Conservation (phyloP, 2,113 vertebrate genomes). For the Gobius niger region DNA sequence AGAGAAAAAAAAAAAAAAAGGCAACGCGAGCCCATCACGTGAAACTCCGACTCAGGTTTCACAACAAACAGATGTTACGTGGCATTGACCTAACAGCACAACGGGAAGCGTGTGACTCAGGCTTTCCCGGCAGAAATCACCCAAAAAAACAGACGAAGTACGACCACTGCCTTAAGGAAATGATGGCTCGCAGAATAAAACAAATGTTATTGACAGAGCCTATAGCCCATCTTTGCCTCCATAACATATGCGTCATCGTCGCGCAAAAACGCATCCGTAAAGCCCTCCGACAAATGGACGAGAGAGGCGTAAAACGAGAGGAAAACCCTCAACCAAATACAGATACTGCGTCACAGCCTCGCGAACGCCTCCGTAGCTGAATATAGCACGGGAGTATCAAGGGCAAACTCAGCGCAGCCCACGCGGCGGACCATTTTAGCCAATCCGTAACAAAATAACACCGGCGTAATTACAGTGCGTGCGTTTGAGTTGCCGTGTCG, state of each 20-base stretch:
- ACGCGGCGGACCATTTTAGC: constrained; percentile 16
- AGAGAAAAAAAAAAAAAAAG: constrained; percentile 76
- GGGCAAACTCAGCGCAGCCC: constrained; percentile 49
- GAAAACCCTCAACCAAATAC: constrained; percentile 62
- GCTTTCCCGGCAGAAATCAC: constrained; percentile 20
- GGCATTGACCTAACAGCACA: constrained; percentile 65
- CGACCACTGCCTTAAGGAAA: neutral
- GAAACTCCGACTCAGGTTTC: constrained; percentile 82
- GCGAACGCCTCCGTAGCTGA: constrained; percentile 66
- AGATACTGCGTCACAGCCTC: constrained; percentile 59
- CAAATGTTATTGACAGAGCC: neutral
- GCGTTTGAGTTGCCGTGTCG: neutral
- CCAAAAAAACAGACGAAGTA: constrained; percentile 7
- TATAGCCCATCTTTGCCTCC: constrained; percentile 29
- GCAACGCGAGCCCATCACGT: constrained; percentile 82
- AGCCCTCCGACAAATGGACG: constrained; percentile 4
- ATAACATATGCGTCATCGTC: neutral
- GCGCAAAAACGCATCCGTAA: neutral
- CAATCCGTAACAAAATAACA: neutral
- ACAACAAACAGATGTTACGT: constrained; percentile 93
- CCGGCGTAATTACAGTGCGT: neutral
- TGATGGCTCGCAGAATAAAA: neutral
- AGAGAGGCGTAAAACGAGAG: constrained; percentile 16
- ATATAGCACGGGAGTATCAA: constrained; percentile 64
- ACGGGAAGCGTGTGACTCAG: constrained; percentile 31